Conservation (phyloP, 35 echinoderm and acorn worm genomes). For the Chiridota heheva region DNA sequence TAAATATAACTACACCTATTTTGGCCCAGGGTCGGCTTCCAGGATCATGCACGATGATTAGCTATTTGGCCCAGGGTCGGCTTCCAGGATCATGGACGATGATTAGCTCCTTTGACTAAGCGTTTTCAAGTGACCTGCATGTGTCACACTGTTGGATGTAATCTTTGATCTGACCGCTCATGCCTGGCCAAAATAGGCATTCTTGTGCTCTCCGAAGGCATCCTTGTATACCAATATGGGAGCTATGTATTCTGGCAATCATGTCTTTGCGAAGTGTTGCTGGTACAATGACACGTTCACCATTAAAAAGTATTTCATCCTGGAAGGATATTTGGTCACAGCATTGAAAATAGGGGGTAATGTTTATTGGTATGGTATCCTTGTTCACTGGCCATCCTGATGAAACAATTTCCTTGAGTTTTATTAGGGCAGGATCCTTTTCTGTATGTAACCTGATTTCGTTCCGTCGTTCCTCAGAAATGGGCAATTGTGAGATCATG, state of each 20-base stretch:
- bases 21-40: conserved; percentile 52
- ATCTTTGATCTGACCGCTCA: conserved; percentile 18
- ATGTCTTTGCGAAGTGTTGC: background rate
- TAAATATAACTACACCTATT: conserved; percentile 60
- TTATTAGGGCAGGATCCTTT: conserved; percentile 31
- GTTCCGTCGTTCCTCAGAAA: conserved; percentile 41
- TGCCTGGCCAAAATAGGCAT: conserved; percentile 38
- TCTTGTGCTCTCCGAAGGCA: conserved; percentile 37
- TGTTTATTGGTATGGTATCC: background rate
- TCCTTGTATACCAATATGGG: conserved; percentile 26
- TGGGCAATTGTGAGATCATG: conserved; percentile 42
- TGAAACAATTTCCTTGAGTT: conserved; percentile 6
- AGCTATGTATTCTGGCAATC: conserved; percentile 2
- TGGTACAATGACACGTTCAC: background rate
- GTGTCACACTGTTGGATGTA: conserved; percentile 18
- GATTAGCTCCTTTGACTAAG: background rate
- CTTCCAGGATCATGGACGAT: background rate
- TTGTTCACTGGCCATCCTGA: conserved; percentile 41
- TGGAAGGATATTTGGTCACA: background rate
- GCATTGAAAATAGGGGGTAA: conserved; percentile 8
- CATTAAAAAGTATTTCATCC: conserved; percentile 15
- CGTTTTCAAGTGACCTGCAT: background rate
- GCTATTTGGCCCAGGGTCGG: conserved; percentile 31
- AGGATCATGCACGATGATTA: too few species aligned
- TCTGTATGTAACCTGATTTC: conserved; percentile 48